Evolutionary conservation across 2,888 invertebrate species (phyloP).

Genomic region (Spatulosminthurus flaviceps): DNA sequence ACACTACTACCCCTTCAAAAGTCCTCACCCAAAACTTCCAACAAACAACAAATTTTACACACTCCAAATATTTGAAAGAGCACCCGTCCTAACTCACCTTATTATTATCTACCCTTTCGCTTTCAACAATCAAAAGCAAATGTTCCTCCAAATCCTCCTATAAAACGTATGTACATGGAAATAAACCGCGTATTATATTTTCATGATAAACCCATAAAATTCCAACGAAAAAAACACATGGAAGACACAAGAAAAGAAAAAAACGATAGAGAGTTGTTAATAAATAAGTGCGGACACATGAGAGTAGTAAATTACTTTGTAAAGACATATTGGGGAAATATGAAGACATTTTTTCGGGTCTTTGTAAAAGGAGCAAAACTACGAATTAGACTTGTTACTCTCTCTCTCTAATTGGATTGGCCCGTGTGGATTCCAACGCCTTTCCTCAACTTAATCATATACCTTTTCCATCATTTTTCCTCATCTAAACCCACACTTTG

Average conservation of each 20-base stretch:
- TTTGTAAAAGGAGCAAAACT: conserved; percentile 16
- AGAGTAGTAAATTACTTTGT: background rate
- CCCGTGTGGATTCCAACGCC: conserved; percentile 44
- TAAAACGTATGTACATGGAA: background rate
- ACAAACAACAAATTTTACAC: no score
- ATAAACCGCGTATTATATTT: background rate
- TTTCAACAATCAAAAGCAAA: no score
- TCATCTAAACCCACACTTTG: no score
- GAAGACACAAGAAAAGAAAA: background rate
- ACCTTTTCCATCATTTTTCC: background rate
- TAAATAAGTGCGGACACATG: background rate
- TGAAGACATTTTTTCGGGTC: background rate
- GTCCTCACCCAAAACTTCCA: no score
- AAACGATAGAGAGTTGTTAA: background rate
- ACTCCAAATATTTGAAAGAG: no score
- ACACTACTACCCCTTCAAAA: no score
- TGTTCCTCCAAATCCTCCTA: no score
- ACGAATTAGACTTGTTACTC: conserved; percentile 42
- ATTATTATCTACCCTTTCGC: no score
- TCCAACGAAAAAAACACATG: background rate
- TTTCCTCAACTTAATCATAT: conserved; percentile 39
- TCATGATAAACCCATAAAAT: background rate
- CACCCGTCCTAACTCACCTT: no score
- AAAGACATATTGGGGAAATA: background rate
- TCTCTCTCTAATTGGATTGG: conserved; percentile 40